Evolutionary conservation across 2,888 invertebrate genomes (phyloP).

Genomic region (Podotricha telesiphe): DNA sequence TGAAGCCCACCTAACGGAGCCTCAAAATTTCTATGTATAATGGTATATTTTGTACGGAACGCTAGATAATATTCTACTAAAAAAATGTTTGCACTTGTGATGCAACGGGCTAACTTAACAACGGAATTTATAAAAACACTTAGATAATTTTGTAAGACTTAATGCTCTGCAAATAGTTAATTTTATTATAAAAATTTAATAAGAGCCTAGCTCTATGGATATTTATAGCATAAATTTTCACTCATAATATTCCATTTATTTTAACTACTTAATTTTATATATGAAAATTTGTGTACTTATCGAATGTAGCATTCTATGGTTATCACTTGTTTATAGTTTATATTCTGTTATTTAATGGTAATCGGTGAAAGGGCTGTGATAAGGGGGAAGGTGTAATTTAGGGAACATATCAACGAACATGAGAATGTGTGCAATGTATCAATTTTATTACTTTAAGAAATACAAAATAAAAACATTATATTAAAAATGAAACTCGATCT

Average conservation of each 20-base stretch:
- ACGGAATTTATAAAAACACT: constrained; percentile 35
- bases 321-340: constrained; percentile 63
- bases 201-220: constrained; percentile 44
- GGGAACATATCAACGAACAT: constrained; percentile 62
- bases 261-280: constrained; percentile 43
- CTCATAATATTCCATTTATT: constrained; percentile 51
- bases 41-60: constrained; percentile 27
- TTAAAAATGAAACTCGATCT: not conserved
- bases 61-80: constrained; percentile 31
- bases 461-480: not conserved
- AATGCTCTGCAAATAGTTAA: constrained; percentile 43
- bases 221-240: constrained; percentile 41
- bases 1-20: constrained; percentile 58
- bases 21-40: constrained; percentile 49
- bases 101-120: constrained; percentile 36
- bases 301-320: constrained; percentile 57
- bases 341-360: constrained; percentile 71
- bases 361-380: constrained; percentile 78
- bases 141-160: constrained; percentile 40
- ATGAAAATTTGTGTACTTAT: constrained; percentile 57
- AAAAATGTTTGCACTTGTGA: constrained; percentile 25
- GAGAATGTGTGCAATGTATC: constrained; percentile 46
- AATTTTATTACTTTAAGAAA: not conserved
- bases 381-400: constrained; percentile 68
- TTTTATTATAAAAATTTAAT: constrained; percentile 41